Conservation (phyloP, 2,888 invertebrate species). For the Antheraea yamamai region DNA sequence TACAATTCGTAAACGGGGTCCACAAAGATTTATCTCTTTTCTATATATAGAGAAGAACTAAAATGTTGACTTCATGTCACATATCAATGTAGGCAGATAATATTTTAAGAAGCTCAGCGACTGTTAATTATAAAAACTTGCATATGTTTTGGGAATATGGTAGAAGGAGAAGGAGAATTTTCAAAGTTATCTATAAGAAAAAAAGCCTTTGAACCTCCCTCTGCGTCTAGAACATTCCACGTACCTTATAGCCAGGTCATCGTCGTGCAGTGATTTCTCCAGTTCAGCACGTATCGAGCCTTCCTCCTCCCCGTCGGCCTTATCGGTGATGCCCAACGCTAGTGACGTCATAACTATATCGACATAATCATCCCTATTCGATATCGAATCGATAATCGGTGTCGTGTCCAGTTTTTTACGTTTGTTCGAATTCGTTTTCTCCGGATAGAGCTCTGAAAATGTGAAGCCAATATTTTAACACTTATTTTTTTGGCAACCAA, state of each 20-base stretch:
- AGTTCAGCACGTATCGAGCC: background rate
- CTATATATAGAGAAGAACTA: no score
- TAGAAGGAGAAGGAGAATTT: no score
- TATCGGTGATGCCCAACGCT: background rate
- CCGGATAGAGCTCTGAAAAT: background rate
- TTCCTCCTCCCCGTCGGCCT: background rate
- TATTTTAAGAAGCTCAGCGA: no score
- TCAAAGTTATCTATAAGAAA: no score
- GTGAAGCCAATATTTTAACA: background rate
- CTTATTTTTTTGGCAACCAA: background rate
- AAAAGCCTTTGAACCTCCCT: no score
- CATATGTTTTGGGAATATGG: no score
- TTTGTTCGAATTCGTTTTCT: background rate
- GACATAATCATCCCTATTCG: slow-evolving; percentile 22
- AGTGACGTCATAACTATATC: slow-evolving; percentile 23
- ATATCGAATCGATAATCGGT: background rate
- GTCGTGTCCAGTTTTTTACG: slow-evolving; percentile 13
- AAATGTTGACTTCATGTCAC: no score
- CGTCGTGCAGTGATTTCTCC: background rate
- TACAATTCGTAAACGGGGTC: no score
- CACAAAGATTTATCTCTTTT: no score
- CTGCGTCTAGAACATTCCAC: background rate
- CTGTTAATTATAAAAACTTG: no score
- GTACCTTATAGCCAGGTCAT: slow-evolving; percentile 4
- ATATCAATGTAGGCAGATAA: no score